Base-by-base conservation (phyloP, 2,888 invertebrate genomes). In the Athalia cordata region DNA sequence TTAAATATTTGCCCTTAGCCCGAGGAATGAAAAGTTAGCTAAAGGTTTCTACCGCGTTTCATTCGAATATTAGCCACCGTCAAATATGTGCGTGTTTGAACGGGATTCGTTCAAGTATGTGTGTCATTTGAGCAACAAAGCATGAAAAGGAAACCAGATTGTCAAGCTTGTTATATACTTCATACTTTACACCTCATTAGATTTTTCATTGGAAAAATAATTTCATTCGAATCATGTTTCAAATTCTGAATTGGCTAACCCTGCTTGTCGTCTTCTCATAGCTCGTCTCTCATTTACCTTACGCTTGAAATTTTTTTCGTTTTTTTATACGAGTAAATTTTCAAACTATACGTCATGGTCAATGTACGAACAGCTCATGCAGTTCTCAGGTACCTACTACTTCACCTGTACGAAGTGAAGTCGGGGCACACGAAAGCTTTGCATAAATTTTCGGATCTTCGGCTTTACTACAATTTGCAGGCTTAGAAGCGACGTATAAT, bases 1-100 rank as follows among this genome's bases (percentile, higher is more conserved):
- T 86, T 84, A 85, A 84, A 85, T 84, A 82, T 86, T 84, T 82
- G 82, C 81, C 52, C 59, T 62, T 29, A 43, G 50, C 61, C 62
- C 49, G 62, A 64, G 75, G 64, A 11, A 64, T 45, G 47, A 8
- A 59, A 72, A 76, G 64, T 62, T 76, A 47, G 49, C 50, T 13
- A 57, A 72, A 59, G 50, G 55, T 55, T 50, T 50, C 15, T 68
- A 11, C 52, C 29, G 68, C 52, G 47, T 59, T 59, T 72, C 45
- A 43, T 59, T 59, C 72, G 59, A 9, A 57, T 72, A 9, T 72
- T 59, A 15, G 47, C 47, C 45, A 47, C 13, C n/a, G 72, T 72
- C 59, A 59, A 72, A 72, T 47, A 72, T 45, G 52, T 72, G 29
- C 29, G n/a, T 72, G 59, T 72, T 9, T 59, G 29, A 59, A 45